These are phyloP conservation scores for Clamator glandarius DNA, from an alignment of 2,797 vertebrate species.

Conservation along the genomic window DNA sequence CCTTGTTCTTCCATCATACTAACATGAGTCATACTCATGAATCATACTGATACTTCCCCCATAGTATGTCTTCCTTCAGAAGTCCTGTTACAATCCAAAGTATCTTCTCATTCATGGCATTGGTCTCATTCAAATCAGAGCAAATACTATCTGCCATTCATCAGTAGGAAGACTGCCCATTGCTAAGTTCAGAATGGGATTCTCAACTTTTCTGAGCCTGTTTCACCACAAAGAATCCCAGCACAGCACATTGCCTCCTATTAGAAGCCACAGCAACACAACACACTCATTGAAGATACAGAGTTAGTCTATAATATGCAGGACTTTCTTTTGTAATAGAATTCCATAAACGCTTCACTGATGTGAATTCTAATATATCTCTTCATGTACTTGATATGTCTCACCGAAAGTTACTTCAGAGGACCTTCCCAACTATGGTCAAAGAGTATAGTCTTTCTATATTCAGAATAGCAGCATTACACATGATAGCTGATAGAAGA, in stretches of 20 bases:
- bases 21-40: background rate
- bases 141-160: background rate
- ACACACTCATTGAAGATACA: fast-evolving
- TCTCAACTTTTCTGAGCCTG: background rate
- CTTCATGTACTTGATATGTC: background rate
- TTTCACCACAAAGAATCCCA: background rate
- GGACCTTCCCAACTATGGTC: background rate
- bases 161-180: background rate
- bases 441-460: background rate
- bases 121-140: background rate
- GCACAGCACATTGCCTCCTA: background rate
- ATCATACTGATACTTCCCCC: background rate
- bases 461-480: background rate
- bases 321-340: background rate
- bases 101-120: background rate
- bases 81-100: background rate
- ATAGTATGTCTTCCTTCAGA: background rate
- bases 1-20: background rate
- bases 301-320: background rate
- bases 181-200: background rate
- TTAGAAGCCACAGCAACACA: background rate
- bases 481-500: background rate
- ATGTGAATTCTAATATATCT: background rate
- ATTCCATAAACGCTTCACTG: background rate
- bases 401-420: background rate